A percentile compares a stretch with the other conserved stretches of the same genome.
These are phyloP conservation scores for Nasonovia ribisnigri DNA, from an alignment of 2,888 invertebrate species.

Conservation along the genomic window DNA sequence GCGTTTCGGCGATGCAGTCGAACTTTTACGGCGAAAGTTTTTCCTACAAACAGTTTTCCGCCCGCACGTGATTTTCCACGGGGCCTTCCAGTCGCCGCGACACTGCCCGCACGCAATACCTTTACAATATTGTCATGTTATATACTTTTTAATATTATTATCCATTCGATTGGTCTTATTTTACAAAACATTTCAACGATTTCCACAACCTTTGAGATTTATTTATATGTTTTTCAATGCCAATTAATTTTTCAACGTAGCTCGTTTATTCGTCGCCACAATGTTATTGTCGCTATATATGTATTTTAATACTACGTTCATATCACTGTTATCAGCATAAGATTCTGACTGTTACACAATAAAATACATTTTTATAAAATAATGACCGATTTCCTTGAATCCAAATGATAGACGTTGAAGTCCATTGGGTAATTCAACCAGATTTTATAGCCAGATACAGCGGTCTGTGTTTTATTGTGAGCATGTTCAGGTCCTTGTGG, in stretches of 20 bases:
- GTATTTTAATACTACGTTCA: background rate
- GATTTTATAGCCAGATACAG: no score
- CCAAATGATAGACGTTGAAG: background rate
- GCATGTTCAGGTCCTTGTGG: no score
- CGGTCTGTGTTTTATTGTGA: no score
- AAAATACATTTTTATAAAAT: background rate
- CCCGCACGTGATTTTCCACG: background rate
- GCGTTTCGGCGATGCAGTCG: slow-evolving; percentile 4
- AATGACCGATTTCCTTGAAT: background rate
- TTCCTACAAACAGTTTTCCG: background rate
- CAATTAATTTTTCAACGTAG: no score
- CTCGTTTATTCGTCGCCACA: background rate
- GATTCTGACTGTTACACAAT: background rate
- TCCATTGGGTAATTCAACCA: no score
- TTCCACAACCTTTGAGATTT: background rate
- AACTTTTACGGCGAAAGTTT: slow-evolving; percentile 45
- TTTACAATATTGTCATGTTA: no score
- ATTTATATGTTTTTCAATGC: background rate
- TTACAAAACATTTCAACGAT: background rate
- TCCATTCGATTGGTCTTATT: background rate
- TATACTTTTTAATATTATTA: background rate
- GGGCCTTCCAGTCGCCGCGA: background rate
- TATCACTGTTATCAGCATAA: background rate
- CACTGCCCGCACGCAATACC: no score
- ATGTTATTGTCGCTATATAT: background rate